Conservation (phyloP, 2,888 invertebrate genomes). For the Stramonita haemastoma region DNA sequence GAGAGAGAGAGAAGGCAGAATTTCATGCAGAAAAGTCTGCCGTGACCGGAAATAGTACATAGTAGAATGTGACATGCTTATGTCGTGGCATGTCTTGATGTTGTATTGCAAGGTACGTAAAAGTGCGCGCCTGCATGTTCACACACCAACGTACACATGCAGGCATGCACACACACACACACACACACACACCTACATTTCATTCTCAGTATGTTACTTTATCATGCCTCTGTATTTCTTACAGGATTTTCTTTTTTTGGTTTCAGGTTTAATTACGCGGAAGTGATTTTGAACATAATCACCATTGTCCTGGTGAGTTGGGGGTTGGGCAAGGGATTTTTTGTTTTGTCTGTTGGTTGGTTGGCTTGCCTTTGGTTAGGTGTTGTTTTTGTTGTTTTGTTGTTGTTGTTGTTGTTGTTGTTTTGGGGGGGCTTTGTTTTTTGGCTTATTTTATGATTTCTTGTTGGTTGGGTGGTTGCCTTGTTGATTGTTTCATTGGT, state of each 20-base stretch:
- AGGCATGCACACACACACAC: background rate
- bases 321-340: too few species aligned
- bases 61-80: too few species aligned
- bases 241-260: slow-evolving; percentile 38
- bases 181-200: too few species aligned
- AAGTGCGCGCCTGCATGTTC: background rate
- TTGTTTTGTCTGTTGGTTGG: too few species aligned
- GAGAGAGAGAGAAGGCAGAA: background rate
- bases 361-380: too few species aligned
- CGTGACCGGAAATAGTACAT: too few species aligned
- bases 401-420: background rate
- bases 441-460: background rate
- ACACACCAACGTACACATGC: background rate
- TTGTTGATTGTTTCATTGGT: too few species aligned
- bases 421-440: background rate
- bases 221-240: background rate
- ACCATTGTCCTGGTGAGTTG: slow-evolving; percentile 61
- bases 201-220: too few species aligned
- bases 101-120: too few species aligned
- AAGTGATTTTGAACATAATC: slow-evolving; percentile 60
- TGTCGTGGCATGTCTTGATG: too few species aligned
- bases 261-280: slow-evolving; percentile 62
- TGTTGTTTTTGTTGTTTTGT: background rate
- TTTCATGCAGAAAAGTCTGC: too few species aligned
- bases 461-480: background rate